Evolutionary conservation across 2,797 vertebrate genomes (phyloP).

Genomic region (Ambastaia sidthimunki): DNA sequence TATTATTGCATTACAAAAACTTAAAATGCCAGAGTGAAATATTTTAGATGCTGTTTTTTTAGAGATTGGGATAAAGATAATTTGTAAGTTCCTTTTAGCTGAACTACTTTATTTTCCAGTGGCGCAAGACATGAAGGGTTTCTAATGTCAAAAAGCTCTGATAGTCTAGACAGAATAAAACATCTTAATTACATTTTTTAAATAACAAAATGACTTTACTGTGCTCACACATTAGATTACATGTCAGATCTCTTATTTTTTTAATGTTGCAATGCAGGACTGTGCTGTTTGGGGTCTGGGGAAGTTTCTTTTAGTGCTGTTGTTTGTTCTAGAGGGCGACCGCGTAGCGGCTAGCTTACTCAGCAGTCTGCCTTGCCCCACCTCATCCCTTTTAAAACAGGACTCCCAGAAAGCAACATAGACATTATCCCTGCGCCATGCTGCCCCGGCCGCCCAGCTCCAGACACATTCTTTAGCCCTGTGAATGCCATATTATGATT

Average conservation of each 20-base stretch:
- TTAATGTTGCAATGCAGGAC: constrained; percentile 11
- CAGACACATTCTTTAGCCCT: constrained; percentile 59
- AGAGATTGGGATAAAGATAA: background rate
- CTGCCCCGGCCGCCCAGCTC: constrained; percentile 51
- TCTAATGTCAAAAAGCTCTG: background rate
- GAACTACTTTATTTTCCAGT: background rate
- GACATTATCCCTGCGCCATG: constrained; percentile 57
- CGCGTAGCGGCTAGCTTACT: constrained; percentile 56
- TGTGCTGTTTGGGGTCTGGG: constrained; percentile 42
- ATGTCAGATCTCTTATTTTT: constrained; percentile 16
- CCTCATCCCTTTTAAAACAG: constrained; percentile 65
- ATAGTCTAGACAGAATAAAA: constrained; percentile 7
- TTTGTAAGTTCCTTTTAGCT: background rate
- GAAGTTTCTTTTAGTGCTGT: constrained; percentile 55
- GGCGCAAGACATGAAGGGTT: background rate
- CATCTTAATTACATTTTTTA: background rate
- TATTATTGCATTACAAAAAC: background rate
- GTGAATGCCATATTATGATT: constrained; percentile 61
- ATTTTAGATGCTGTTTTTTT: background rate
- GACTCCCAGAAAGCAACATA: constrained; percentile 60
- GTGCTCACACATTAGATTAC: constrained; percentile 26
- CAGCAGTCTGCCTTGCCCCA: constrained; percentile 63
- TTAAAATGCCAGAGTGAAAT: background rate
- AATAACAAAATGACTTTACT: constrained; percentile 15
- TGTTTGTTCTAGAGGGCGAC: constrained; percentile 62